Evolutionary conservation across 2,113 vertebrate species (phyloP), one percentile per base, ranked within the genome.

Genomic region (Pachypanchax playfairii): DNA sequence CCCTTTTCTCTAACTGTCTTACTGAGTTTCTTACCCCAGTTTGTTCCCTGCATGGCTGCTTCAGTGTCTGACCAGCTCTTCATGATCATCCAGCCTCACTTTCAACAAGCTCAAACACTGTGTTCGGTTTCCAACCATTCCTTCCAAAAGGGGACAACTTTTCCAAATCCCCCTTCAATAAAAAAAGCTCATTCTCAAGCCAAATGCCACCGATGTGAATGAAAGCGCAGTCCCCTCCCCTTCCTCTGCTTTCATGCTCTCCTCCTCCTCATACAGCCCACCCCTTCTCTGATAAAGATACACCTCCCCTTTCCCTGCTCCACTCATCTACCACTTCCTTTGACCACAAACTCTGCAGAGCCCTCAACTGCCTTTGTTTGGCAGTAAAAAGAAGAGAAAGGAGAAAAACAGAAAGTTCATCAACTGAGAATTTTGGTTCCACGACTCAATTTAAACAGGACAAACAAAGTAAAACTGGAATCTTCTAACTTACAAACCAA

Each of bases 161-260:
- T 69, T 76, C 57, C 31, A 70, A 71, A 51, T 21, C 44, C 51
- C 21, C 22, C 10, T n/a, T 20, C 22, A 26, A 53, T 65, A 43
- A 78, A 52, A 76, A n/a, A 64, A 8, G 50, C 83, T 71, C 63
- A 69, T 64, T 82, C 72, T 79, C 68, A 67, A 57, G 82, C 75
- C 77, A 66, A 85, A 80, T 70, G 65, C 65, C 57, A 54, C 80
- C 80, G 79, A 31, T 60, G 67, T 83, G 83, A 84, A 86, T 84
- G 80, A 64, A 65, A 69, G 52, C 63, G 42, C 47, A 81, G 48
- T 49, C 74, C 68, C 83, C 85, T 79, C 81, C 82, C 70, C 73
- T 77, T 67, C 52, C 82, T 71, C 48, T 44, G 43, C 59, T 53
- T 41, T 55, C 50, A 47, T 41, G 26, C 56, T 42, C 50, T 39